Conservation (phyloP, 2,113 vertebrate genomes). For the Oophaga pumilio region DNA sequence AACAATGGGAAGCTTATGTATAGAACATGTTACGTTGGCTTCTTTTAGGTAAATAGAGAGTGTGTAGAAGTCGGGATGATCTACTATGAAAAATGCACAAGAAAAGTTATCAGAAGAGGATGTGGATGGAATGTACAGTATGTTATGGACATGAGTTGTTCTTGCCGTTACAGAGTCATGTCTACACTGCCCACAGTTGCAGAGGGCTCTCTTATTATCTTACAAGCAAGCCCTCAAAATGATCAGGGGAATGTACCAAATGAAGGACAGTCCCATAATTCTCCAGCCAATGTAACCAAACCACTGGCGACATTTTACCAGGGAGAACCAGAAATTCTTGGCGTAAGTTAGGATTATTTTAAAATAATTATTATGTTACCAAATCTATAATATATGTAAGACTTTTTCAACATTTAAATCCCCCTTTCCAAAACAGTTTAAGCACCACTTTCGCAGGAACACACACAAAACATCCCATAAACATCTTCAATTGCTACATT, state of each 20-base stretch:
- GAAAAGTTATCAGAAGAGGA: neutral
- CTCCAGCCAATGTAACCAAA: neutral
- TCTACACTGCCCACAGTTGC: neutral
- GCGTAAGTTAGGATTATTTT: neutral
- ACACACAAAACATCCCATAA: neutral
- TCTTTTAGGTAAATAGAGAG: neutral
- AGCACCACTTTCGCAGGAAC: no score
- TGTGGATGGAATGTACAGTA: neutral
- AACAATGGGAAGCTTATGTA: neutral
- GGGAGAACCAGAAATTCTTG: conserved; percentile 31
- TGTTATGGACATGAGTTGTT: neutral
- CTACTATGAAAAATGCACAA: neutral
- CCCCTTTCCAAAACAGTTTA: neutral
- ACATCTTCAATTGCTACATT: neutral
- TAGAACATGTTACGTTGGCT: neutral
- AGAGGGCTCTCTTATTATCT: neutral
- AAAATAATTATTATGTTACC: neutral
- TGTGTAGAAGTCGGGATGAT: neutral
- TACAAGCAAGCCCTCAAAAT: neutral
- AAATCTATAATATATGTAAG: neutral
- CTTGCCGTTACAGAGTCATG: neutral
- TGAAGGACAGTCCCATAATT: no score
- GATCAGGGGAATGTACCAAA: neutral
- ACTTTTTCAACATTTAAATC: neutral
- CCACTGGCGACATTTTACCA: neutral